Evolutionary conservation across 2,797 vertebrate species (phyloP).

Genomic region (Pangasius krempfi): DNA sequence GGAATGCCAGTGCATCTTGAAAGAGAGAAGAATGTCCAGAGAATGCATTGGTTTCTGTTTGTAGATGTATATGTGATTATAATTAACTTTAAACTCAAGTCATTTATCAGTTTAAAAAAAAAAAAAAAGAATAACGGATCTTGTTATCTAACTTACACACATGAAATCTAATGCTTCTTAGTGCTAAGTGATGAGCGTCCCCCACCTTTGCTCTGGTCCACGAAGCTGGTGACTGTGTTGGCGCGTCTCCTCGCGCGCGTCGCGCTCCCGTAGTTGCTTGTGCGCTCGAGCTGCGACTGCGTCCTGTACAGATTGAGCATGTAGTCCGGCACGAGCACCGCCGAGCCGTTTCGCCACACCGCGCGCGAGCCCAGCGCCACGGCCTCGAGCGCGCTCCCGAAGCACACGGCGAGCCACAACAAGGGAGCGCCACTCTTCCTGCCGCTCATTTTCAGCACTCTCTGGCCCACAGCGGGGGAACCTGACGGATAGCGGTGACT

Average conservation of each 20-base stretch:
- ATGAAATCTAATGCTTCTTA: too few species aligned
- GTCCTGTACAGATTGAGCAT: constrained; percentile 79
- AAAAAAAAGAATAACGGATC: not conserved
- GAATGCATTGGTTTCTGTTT: not conserved
- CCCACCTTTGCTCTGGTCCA: constrained; percentile 80
- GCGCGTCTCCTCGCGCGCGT: constrained; percentile 61
- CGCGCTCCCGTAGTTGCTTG: constrained; percentile 54
- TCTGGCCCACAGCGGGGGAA: constrained; percentile 67
- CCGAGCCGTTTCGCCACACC: constrained; percentile 58
- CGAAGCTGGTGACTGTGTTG: constrained; percentile 85
- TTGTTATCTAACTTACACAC: not conserved
- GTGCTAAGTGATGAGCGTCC: not conserved
- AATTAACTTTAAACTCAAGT: not conserved
- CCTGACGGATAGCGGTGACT: constrained; percentile 74
- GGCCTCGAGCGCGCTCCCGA: constrained; percentile 71
- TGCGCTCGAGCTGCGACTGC: constrained; percentile 66
- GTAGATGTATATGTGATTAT: not conserved
- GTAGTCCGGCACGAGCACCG: constrained; percentile 65
- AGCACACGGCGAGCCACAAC: constrained; percentile 79
- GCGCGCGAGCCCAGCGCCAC: constrained; percentile 48
- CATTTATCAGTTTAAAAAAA: not conserved
- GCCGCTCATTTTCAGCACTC: constrained; percentile 77
- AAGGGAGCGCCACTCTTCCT: constrained; percentile 78
- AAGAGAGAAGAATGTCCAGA: not conserved
- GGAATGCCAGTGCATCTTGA: not conserved